phyloP scores from a whole-genome alignment of 2,888 invertebrate species.

The Aricia artaxerxes region DNA sequence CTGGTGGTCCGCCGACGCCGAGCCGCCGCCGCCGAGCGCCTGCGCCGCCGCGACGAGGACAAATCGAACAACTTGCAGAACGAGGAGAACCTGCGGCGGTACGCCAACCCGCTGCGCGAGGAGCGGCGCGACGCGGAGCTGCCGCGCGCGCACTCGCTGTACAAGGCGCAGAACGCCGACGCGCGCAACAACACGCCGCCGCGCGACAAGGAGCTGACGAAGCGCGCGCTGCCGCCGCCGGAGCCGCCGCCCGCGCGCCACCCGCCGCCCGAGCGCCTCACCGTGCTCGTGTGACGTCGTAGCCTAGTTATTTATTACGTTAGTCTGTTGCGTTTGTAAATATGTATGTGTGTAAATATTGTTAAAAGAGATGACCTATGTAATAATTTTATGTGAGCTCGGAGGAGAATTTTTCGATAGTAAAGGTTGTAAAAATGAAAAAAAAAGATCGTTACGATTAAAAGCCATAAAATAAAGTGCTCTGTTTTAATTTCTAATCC shows the following conservation, averaged over 20 bases:
- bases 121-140: slow-evolving; percentile 70
- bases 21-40: slow-evolving; percentile 79
- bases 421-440: slow-evolving; percentile 63
- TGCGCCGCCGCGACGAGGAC: slow-evolving; percentile 88
- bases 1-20: slow-evolving; percentile 49
- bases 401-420: slow-evolving; percentile 58
- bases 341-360: slow-evolving; percentile 75
- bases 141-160: slow-evolving; percentile 83
- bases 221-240: slow-evolving; percentile 81
- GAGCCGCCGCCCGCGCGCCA: slow-evolving; percentile 59
- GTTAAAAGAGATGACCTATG: slow-evolving; percentile 52
- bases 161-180: slow-evolving; percentile 92
- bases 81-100: slow-evolving; percentile 92
- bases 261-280: slow-evolving; percentile 68
- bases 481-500: slow-evolving; percentile 36
- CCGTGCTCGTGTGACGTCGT: slow-evolving; percentile 68
- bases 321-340: slow-evolving; percentile 60
- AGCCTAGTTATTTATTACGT: slow-evolving; percentile 62
- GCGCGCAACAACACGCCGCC: slow-evolving; percentile 89
- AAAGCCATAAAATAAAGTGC: slow-evolving; percentile 50
- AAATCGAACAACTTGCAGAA: slow-evolving; percentile 95
- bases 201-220: slow-evolving; percentile 88
- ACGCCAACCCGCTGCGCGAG: slow-evolving; percentile 88
- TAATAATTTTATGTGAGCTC: slow-evolving; percentile 52
- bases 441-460: slow-evolving; percentile 66